Evolutionary conservation across 2,113 vertebrate species (phyloP).

Genomic region (Athene cunicularia): DNA sequence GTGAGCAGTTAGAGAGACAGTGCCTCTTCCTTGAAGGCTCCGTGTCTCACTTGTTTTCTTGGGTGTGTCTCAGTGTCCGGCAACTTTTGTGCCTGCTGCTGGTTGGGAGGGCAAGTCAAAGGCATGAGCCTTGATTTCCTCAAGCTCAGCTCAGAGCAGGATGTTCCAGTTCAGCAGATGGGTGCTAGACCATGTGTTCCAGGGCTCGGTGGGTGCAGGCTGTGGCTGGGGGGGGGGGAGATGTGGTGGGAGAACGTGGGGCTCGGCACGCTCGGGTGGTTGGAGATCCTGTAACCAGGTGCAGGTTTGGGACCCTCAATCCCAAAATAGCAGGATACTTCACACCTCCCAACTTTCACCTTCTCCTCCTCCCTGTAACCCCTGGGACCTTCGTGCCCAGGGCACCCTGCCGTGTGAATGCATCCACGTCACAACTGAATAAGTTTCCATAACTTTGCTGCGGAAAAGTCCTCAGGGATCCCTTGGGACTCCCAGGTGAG

Average conservation of each 20-base stretch:
- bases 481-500: background rate
- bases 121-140: background rate
- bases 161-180: background rate
- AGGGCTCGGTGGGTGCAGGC: background rate
- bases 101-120: background rate
- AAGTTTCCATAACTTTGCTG: background rate
- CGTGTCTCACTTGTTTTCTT: background rate
- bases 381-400: background rate
- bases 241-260: background rate
- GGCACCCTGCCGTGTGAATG: background rate
- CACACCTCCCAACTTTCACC: background rate
- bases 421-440: background rate
- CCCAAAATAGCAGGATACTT: background rate
- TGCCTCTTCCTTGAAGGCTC: no score
- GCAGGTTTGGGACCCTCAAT: background rate
- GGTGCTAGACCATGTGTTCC: accelerated
- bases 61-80: background rate
- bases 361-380: background rate
- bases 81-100: background rate
- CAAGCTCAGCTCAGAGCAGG: background rate
- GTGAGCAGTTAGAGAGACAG: background rate
- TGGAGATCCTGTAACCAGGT: background rate
- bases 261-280: background rate
- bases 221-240: background rate
- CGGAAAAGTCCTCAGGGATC: background rate